phyloP scores from a whole-genome alignment of 2,113 vertebrate genomes.

The Salvelinus alpinus region DNA sequence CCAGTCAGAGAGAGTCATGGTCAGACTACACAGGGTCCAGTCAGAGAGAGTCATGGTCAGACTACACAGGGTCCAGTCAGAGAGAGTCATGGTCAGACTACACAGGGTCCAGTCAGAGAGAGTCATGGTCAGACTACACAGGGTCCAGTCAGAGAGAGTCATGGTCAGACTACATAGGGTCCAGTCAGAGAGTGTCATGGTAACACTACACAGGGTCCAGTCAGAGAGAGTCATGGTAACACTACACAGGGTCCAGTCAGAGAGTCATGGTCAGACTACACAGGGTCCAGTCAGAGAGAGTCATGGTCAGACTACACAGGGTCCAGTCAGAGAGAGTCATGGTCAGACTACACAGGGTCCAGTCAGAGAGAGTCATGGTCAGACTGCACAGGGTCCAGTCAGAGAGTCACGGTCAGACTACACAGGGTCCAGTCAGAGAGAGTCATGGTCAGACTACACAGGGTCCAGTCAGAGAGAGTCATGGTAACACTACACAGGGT shows the following conservation, averaged over 20 bases:
- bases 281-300: too few species aligned
- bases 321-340: background rate
- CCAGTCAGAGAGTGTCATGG: constrained; percentile 74
- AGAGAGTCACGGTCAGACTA: too few species aligned
- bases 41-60: constrained; percentile 78
- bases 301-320: background rate
- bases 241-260: background rate
- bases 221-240: constrained; percentile 81
- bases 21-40: constrained; percentile 27
- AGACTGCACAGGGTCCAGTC: too few species aligned
- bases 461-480: constrained; percentile 67
- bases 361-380: too few species aligned
- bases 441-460: background rate
- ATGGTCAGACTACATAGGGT: constrained; percentile 37
- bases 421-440: too few species aligned
- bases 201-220: constrained; percentile 61
- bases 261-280: too few species aligned
- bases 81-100: constrained; percentile 82
- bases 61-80: background rate
- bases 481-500: constrained; percentile 65
- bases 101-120: too few species aligned
- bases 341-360: too few species aligned
- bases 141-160: constrained; percentile 69
- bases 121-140: too few species aligned
- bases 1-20: too few species aligned